Evolutionary conservation across 2,797 vertebrate genomes (phyloP), one percentile per base, ranked within the genome.

Genomic region (Lagodon rhomboides): DNA sequence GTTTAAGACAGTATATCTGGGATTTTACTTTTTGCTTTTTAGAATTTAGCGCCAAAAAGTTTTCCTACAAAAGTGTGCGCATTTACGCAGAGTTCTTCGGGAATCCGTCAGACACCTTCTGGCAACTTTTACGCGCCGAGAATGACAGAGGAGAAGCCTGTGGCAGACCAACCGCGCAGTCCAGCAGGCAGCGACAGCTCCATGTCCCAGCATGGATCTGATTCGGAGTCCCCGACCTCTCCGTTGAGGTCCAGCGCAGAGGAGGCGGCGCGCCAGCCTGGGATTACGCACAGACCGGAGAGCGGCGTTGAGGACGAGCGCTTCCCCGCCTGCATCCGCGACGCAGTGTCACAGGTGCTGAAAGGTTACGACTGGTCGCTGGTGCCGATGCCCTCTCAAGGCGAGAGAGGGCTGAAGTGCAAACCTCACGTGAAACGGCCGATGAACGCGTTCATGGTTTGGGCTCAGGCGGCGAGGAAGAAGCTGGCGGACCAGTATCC

Each of bases 291-390:
- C 55, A 92, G 92, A 17, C 77, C 87, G 66, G 87, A 86, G 74
- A 85, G 91, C 22, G 12, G 60, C n/a, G 83, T 87, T 30, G 94
- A 93, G 86, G 95, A 96, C 38, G 96, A 97, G 74, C 95, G 97
- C 30, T 97, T 97, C 83, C 96, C 97, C 1, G 95, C 95, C 56
- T 97, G 96, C 89, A 97, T 98, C 92, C 96, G 97, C 20, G 97
- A 97, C 85, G 97, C 97, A 17, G 96, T 97, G 85, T 97, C 97
- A 43, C 97, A 98, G 90, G 97, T 97, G 93, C 94, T 98, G 69
- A 97, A 96, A 80, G 97, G 97, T 27, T 98, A 97, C 84, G 97
- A 97, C 95, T 97, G 97, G 97, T 97, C 96, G 30, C 90, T 98
- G 91, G 94, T 97, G 55, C 96, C 97, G 16, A 93, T 97, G 95